Evolutionary conservation across 2,888 invertebrate genomes (phyloP), one percentile per base, ranked within the genome.

Genomic region (Rosalia funebris): DNA sequence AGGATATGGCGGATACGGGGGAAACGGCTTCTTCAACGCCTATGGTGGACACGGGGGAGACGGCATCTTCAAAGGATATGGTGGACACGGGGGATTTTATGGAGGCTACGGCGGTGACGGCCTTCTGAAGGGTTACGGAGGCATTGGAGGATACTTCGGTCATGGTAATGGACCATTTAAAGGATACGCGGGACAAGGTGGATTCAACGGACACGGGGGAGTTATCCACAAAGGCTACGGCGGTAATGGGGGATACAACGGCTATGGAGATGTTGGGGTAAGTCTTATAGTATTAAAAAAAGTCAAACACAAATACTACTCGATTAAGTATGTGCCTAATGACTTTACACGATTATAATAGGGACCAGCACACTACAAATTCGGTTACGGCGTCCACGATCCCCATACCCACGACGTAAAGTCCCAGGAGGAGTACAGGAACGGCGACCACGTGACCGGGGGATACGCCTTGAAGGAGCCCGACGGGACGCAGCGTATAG

Each of bases 371-470:
- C 17, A 19, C 17, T 48, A 48, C 37, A 36, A 48, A 37, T 48
- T 48, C 14, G 48, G 9, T 2, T 79, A 79, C 59, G 78, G 77
- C 3, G 79, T 79, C 11, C 65, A 73, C 41, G 79, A 79, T 62
- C 72, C 75, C 5, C 76, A 79, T 42, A 79, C 79, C 12, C 75
- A 75, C 11, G 79, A 79, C 60, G 66, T 72, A 14, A 75, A 79
- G 57, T 71, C 72, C 7, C 79, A 78, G 55, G 68, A 72, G 41
- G 79, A 79, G 63, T 70, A 73, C 45, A 71, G 76, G 7, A 74
- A 78, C 54, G 79, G 79, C 0, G 71, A 78, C 55, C 63, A 72
- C 3, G 78, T 79, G 20, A 75, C 76, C 46, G 79, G 79, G n/a
- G 71, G 63, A 11, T 79, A 79, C 68, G 68, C 71, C 34, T 57